Conservation (phyloP, 2,797 vertebrate genomes). For the Salarias fasciatus region DNA sequence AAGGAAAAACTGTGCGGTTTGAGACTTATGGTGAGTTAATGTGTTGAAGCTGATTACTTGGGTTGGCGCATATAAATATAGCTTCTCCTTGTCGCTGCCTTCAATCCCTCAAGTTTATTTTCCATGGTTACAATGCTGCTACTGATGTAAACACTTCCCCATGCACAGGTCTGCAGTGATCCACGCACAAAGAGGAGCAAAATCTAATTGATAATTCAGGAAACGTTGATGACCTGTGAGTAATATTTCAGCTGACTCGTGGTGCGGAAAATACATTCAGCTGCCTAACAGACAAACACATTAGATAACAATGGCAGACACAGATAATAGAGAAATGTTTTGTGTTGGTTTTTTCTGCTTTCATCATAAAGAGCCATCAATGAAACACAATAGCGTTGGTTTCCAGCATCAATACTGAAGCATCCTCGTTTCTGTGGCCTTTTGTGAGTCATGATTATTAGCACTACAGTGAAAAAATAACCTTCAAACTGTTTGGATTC, state of each 20-base stretch:
- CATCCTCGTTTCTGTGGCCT: slow-evolving; percentile 6
- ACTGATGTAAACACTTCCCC: not conserved
- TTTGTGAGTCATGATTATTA: slow-evolving; percentile 21
- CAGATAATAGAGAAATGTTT: slow-evolving; percentile 5
- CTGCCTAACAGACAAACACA: slow-evolving; percentile 7
- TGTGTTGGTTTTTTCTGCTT: not conserved
- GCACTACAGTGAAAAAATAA: slow-evolving; percentile 14
- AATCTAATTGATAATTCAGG: slow-evolving; percentile 9
- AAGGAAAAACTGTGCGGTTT: not conserved
- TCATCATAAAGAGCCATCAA: not conserved
- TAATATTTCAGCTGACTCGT: slow-evolving; percentile 1
- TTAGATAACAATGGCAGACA: not conserved
- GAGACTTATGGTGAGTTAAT: not conserved
- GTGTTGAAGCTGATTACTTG: not conserved
- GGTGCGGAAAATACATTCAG: slow-evolving; percentile 4
- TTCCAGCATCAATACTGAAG: slow-evolving; percentile 25
- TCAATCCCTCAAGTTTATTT: not conserved
- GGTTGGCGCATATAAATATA: too few species aligned
- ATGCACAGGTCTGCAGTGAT: not conserved
- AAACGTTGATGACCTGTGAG: not conserved
- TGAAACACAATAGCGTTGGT: slow-evolving; percentile 19
- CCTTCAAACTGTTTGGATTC: slow-evolving; percentile 1
- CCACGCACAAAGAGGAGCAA: slow-evolving; percentile 8
- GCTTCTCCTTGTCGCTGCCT: not conserved
- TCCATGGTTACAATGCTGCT: not conserved